Conservation (phyloP, 2,113 vertebrate species). For the Callorhinus ursinus region DNA sequence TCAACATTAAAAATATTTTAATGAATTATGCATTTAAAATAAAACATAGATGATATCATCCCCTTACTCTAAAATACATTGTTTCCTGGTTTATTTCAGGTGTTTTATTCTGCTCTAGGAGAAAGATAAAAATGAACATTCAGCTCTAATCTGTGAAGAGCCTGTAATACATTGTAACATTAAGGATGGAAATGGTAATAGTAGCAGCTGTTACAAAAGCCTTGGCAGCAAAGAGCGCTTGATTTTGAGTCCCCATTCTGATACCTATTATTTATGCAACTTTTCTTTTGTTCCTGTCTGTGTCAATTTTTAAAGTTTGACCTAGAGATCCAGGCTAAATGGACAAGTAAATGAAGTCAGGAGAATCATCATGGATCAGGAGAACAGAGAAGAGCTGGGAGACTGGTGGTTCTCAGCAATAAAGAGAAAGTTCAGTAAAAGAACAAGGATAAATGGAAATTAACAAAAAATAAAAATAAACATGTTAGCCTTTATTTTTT, state of each 20-base stretch:
- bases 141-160: background rate
- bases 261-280: background rate
- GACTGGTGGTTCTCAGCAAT: background rate
- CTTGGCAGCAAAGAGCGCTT: background rate
- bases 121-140: background rate
- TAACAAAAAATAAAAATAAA: conserved; percentile 20
- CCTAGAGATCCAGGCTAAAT: background rate
- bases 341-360: background rate
- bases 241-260: background rate
- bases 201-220: background rate
- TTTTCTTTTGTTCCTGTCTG: background rate
- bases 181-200: background rate
- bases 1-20: background rate
- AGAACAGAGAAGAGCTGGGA: background rate
- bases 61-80: background rate
- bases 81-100: background rate
- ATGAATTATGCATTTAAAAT: background rate
- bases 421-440: background rate
- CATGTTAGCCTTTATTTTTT: background rate
- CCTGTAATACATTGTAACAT: background rate
- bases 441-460: background rate
- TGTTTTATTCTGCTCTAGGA: background rate
- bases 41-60: background rate
- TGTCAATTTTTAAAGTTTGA: background rate
- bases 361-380: background rate